Base-by-base conservation (phyloP, 2,888 invertebrate genomes). In the Actias luna region DNA sequence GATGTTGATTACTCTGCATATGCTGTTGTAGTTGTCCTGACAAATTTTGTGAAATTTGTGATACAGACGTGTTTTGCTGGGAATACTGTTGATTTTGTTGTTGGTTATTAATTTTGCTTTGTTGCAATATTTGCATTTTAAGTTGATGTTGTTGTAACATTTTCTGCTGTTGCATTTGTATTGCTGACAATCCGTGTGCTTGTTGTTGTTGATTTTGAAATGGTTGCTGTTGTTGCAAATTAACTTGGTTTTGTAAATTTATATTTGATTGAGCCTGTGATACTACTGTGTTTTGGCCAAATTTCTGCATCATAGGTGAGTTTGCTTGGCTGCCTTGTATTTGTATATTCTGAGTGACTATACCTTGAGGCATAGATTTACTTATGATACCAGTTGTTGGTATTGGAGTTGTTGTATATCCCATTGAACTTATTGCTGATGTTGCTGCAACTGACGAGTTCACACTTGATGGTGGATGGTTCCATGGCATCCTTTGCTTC, bases 401-500 rank as follows among this genome's bases (percentile, higher is more conserved):
- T 76, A 89, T 77, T 59, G 90, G 73, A 64, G 85, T 84, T 59
- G 78, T 80, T 58, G 87, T 87, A 66, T 85, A 92, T 1, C 90
- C 90, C 83, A 92, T 86, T 16, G 90, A 87, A 67, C 82, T 87
- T 1, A 87, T 85, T 69, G 89, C 82, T 46, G 89, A 85, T 58
- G 88, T 83, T 62, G 87, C 67, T 18, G 84, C 76, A 59, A 82
- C 76, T 5, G 89, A 83, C 1, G 88, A 79, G 69, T 80, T 87
- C 1, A 93, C 86, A 64, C 89, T 85, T 8, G 92, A 85, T 0
- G 93, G 88, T 14, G 95, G 94, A 78, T 95, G 95, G 83, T 96
- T 96, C 95, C 96, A 96, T n/a, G 96, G 96, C 96, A 96, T 95
- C 55, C 96, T 93, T 77, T 95, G 95, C 71, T 96, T 96, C 27